phyloP scores from a whole-genome alignment of 2,113 vertebrate species.

The Chionomys nivalis region DNA sequence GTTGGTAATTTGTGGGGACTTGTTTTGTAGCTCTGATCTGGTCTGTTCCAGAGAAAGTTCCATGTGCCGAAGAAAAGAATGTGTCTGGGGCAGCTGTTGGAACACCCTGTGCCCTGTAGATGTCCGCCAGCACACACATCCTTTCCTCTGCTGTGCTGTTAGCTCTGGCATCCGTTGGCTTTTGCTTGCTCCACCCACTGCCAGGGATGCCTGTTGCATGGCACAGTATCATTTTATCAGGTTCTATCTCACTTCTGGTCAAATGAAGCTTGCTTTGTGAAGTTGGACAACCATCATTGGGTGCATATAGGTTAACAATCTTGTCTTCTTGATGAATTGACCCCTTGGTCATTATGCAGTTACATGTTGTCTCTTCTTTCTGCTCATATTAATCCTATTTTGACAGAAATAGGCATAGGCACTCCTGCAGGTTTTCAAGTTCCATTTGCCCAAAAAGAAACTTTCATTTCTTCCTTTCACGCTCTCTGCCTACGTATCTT shows the following conservation, averaged over 20 bases:
- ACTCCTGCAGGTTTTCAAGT: neutral
- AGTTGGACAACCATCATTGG: neutral
- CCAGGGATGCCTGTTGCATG: neutral
- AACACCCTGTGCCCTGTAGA: neutral
- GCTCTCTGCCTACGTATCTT: fast-evolving
- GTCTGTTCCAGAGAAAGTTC: neutral
- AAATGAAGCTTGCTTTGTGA: neutral
- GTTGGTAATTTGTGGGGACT: neutral
- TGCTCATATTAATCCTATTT: neutral
- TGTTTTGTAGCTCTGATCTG: neutral
- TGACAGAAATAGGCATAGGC: neutral
- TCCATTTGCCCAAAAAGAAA: neutral
- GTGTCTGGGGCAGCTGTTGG: neutral
- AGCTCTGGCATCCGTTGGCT: neutral
- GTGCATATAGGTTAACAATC: neutral
- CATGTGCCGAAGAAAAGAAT: neutral
- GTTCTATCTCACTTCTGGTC: fast-evolving
- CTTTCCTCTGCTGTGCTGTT: too few relatives aligned
- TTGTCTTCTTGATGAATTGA: neutral
- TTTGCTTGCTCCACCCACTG: neutral
- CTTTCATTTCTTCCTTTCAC: neutral
- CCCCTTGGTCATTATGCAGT: neutral
- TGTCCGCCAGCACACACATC: neutral
- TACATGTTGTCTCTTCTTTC: neutral
- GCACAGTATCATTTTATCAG: too few relatives aligned